A percentile compares a stretch with the other conserved stretches of the same genome.
These are phyloP conservation scores for Nowickia ferox DNA, from an alignment of 2,888 invertebrate species.

Conservation along the genomic window DNA sequence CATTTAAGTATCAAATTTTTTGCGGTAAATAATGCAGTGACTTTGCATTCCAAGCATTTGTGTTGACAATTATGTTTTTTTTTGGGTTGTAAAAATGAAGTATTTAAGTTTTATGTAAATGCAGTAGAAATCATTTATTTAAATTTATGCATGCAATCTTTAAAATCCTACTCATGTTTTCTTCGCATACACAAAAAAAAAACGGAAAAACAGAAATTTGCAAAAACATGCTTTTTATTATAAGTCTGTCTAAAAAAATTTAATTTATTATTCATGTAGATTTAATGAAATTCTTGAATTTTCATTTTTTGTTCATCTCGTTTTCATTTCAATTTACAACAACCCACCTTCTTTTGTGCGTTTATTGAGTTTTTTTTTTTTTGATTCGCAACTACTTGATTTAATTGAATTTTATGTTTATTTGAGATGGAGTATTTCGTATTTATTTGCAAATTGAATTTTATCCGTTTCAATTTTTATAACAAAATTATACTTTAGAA, in stretches of 20 bases:
- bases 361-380: constrained; percentile 22
- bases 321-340: constrained; percentile 46
- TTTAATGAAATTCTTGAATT: constrained; percentile 64
- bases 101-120: constrained; percentile 27
- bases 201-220: constrained; percentile 2
- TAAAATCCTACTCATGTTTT: constrained; percentile 62
- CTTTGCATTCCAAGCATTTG: constrained; percentile 41
- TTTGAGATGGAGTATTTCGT: constrained; percentile 31
- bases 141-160: constrained; percentile 63
- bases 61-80: constrained; percentile 35
- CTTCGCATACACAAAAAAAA: not conserved
- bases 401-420: constrained; percentile 70
- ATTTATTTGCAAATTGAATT: constrained; percentile 71
- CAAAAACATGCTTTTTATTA: constrained; percentile 44
- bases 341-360: constrained; percentile 39
- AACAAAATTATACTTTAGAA: constrained; percentile 64
- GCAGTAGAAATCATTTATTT: constrained; percentile 63
- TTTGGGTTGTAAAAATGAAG: not conserved
- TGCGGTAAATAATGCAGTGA: constrained; percentile 70
- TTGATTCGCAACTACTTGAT: constrained; percentile 52
- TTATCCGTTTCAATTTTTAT: constrained; percentile 69
- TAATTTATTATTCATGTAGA: constrained; percentile 68
- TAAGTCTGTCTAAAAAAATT: constrained; percentile 49
- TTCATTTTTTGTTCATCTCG: not conserved
- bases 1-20: constrained; percentile 52